Percentiles rank a stretch among this genome's conserved stretches.
Evolutionary conservation across 1,140 invertebrate species (phyloP).

Genomic region (Tetramorium parvispinum): DNA sequence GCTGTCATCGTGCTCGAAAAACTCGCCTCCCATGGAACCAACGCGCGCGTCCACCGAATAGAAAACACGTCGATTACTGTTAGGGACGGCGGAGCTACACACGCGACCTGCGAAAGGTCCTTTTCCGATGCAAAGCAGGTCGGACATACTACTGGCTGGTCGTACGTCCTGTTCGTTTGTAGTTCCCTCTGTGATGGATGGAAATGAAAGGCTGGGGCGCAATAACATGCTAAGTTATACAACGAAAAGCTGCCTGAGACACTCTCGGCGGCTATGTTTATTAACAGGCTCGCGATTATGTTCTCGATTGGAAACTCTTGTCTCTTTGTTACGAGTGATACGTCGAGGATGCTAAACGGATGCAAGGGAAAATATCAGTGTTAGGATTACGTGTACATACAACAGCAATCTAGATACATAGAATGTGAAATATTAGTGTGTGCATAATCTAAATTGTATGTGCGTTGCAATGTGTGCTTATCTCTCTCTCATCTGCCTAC

Average conservation of each 20-base stretch:
- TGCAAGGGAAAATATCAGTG: conserved; percentile 11
- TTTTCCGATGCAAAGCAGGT: conserved; percentile 66
- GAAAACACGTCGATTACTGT: conserved; percentile 64
- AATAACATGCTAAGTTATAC: conserved; percentile 55
- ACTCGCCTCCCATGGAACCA: conserved; percentile 50
- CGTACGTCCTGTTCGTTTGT: conserved; percentile 27
- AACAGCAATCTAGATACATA: neutral
- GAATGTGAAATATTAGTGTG: neutral
- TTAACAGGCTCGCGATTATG: conserved; percentile 38
- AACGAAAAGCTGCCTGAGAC: neutral
- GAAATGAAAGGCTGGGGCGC: conserved; percentile 38
- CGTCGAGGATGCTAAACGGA: too few relatives aligned
- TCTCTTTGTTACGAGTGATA: conserved; percentile 1
- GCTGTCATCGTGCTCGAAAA: conserved; percentile 45
- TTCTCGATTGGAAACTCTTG: conserved; percentile 17
- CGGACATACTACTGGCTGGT: neutral
- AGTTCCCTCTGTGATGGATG: conserved; percentile 13
- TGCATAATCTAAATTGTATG: neutral
- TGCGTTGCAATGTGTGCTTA: neutral
- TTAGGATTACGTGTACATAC: neutral
- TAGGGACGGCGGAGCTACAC: neutral
- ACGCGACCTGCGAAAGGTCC: conserved; percentile 9
- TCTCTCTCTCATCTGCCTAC: neutral
- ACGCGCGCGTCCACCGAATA: conserved; percentile 54
- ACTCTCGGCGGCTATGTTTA: conserved; percentile 9